Base-by-base conservation (phyloP, 2,113 vertebrate genomes). In the Pteruthius melanotis region DNA sequence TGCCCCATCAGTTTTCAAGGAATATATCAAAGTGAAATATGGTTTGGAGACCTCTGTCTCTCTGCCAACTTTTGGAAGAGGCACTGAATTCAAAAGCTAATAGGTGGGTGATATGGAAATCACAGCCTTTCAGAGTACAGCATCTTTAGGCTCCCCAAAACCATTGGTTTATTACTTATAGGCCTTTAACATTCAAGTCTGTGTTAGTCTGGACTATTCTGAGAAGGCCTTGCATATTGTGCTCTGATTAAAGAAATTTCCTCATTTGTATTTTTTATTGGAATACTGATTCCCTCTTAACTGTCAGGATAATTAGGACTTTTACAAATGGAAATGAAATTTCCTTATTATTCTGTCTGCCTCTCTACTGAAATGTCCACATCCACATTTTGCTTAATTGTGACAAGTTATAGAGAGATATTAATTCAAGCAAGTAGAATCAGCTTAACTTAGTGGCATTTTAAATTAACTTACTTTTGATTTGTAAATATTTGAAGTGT, bases 261-360 rank as follows among this genome's bases (percentile, higher is more conserved):
- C 53, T 68, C 44, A 57, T 69, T 79, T 85, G 57, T 69, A 76
- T 69, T 90, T 96, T 94, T 93, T 50, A 93, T 6, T 94, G 90
- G 75, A 94, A 95, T 79, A 64, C 26, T 76, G 45, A 50, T 87
- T 79, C 31, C 8, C 28, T 91, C 74, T 89, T 64, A 95, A 95
- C 69, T 15, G 1, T 64, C 78, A 93, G 44, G 61, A 81, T 68
- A 75, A 89, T 84, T 56, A 93, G 39, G 65, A 82, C 19, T 78
- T 82, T 68, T 28, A 84, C 15, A 89, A 87, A 85, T 64, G n/a
- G 74, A 94, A 89, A 89, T 44, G 21, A 95, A 16, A 22, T 52
- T 87, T 95, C 69, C 16, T 71, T 76, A 37, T 76, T 83, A 72
- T 78, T 91, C 53, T 80, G 27, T 37, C 60, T 74, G 27, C 39